Evolutionary conservation across 2,113 vertebrate species (phyloP), one percentile per base, ranked within the genome.

Genomic region (Cyrtonyx montezumae): DNA sequence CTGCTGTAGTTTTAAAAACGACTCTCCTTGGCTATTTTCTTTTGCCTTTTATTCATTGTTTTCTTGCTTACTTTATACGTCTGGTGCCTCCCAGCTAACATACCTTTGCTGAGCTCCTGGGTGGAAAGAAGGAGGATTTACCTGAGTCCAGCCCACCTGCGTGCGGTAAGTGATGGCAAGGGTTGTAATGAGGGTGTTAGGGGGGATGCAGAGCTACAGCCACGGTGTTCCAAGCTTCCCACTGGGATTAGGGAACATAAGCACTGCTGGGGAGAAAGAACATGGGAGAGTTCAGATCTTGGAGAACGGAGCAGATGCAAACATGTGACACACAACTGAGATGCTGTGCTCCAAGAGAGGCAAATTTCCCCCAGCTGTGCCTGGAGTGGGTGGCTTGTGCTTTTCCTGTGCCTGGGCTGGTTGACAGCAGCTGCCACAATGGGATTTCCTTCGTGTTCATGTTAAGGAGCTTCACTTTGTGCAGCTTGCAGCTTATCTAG

Each of bases 1-100:
- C 56, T 77, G 46, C 25, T 90, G 65, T 66, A 92, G 56, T 76
- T 89, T 91, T 76, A 76, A 91, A 90, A 95, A 66, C 65, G 94
- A 4, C 45, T 37, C 45, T 56, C 59, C 20, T 43, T 63, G 28
- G 11, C 89, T 87, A 16, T 78, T 7, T 36, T 4, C 6, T 20
- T 37, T 23, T 5, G 18, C 13, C 10, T 76, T 76, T 79, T 71
- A 87, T 65, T 80, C 8, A 91, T 85, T 77, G 48, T 84, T 93
- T 88, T 91, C 32, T 51, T 79, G n/a, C 26, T 84, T 87, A 70
- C 70, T 88, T 87, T 91, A 30, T 84, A 56, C 30, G 91, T 46
- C 68, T 90, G 53, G 56, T 78, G 79, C 79, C 61, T 92, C 56
- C 81, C 93, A 94, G 87, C 59, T 80, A 40, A 46, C 70, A 93